Evolutionary conservation across 2,888 invertebrate species (phyloP), one percentile per base, ranked within the genome.

Genomic region (Sinodicranocentrus sp.): DNA sequence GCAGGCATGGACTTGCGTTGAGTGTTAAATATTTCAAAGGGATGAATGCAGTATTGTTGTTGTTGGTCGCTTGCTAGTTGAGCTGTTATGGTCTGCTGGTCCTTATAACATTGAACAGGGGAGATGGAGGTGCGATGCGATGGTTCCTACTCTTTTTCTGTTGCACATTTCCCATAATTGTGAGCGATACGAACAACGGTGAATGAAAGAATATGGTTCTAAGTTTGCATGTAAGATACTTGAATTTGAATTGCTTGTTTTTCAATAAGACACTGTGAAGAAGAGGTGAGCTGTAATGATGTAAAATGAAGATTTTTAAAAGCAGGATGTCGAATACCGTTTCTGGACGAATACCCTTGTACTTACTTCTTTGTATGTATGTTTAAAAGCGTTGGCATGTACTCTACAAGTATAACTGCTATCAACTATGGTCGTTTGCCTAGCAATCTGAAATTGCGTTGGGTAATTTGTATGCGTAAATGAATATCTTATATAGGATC

Each of bases 301-400:
- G 54, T 21, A 61, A 33, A 17, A 3, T n/a, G 23, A 61, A 28
- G 61, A 61, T 61, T 61, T 61, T 28, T 28, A 28, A 21, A 54
- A 19, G 57, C 15, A 23, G 21, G 17, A n/a, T 63, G 63, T 65
- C 21, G 43, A 39, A 65, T 65, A 65, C 65, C 43, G 65, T 65
- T 65, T 65, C 43, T 65, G 65, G 43, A 43, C 43, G 19, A 1
- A 33, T n/a, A n/a, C 10, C 33, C 3, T 33, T 33, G 3, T 33
- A 33, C 33, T 33, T 6, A 33, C 33, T 33, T 33, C 10, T 33
- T 3, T 3, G 33, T 10, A 10, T 6, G 33, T 33, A 33, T 33
- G n/a, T n/a, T n/a, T n/a, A n/a, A n/a, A n/a, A n/a, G n/a, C n/a
- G n/a, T n/a, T n/a, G n/a, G n/a, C n/a, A n/a, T n/a, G n/a, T n/a